These are phyloP conservation scores for Schizothorax lantsangensis DNA, from an alignment of 2,797 vertebrate species.

Conservation along the genomic window DNA sequence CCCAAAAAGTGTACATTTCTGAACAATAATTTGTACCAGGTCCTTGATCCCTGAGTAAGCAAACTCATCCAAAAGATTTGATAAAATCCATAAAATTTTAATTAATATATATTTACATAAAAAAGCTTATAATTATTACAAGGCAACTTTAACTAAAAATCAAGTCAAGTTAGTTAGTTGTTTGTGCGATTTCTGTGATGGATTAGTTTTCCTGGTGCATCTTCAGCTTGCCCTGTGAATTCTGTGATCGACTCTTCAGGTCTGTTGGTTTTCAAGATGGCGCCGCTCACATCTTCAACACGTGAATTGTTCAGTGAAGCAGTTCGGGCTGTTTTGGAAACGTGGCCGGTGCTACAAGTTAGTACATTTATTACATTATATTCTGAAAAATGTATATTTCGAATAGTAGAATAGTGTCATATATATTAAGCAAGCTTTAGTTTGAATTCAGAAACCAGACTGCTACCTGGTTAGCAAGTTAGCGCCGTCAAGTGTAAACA, in stretches of 20 bases:
- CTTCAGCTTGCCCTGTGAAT: accelerated
- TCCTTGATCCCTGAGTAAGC: too few species aligned
- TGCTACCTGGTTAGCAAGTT: neutral
- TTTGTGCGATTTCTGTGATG: neutral
- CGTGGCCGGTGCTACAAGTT: conserved; percentile 89
- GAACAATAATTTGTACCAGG: too few species aligned
- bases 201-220: neutral
- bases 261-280: conserved; percentile 76
- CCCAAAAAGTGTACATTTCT: too few species aligned
- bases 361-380: neutral
- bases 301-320: conserved; percentile 78
- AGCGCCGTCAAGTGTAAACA: neutral
- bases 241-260: conserved; percentile 44
- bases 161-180: neutral
- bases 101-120: too few species aligned
- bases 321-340: conserved; percentile 77
- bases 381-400: neutral
- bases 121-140: too few species aligned
- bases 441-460: neutral
- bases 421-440: neutral
- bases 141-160: too few species aligned
- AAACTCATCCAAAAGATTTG: too few species aligned
- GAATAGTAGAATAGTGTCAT: neutral
- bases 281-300: conserved; percentile 66
- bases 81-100: too few species aligned